phyloP scores from a whole-genome alignment of 2,888 invertebrate species.

The Cheilosia grossa region DNA sequence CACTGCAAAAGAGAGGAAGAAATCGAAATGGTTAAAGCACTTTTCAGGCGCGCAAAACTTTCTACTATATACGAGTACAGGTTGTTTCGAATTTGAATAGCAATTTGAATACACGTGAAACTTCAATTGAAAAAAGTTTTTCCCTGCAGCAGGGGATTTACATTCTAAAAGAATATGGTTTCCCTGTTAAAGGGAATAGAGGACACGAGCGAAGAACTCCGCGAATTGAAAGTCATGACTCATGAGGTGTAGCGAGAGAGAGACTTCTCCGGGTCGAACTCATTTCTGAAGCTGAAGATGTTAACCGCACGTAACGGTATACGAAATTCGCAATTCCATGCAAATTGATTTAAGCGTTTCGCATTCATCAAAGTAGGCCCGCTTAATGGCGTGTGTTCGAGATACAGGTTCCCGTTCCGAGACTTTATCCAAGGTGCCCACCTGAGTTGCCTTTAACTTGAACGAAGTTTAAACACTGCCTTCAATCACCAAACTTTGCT shows the following conservation, averaged over 20 bases:
- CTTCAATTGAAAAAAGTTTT: conserved; percentile 65
- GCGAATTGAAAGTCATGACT: conserved; percentile 50
- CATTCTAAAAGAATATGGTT: conserved; percentile 44
- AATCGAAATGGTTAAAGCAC: conserved; percentile 20
- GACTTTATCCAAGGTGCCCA: not conserved
- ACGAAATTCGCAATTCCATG: conserved; percentile 32
- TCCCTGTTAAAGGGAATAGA: conserved; percentile 19
- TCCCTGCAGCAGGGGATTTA: conserved; percentile 51
- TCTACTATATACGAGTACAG: not conserved
- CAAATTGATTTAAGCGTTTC: conserved; percentile 60
- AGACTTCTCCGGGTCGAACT: conserved; percentile 26
- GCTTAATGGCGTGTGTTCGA: conserved; percentile 37
- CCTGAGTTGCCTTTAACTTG: conserved; percentile 9
- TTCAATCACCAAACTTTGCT: conserved; percentile 4
- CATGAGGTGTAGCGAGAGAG: conserved; percentile 20
- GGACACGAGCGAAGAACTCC: not conserved
- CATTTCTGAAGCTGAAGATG: conserved; percentile 13
- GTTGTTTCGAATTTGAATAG: conserved; percentile 69
- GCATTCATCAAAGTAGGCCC: conserved; percentile 57
- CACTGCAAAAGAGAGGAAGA: conserved; percentile 37
- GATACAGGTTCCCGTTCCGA: not conserved
- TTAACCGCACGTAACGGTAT: conserved; percentile 7
- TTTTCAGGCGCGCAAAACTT: conserved; percentile 39
- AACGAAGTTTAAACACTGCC: conserved; percentile 13
- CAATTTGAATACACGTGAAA: conserved; percentile 55